A percentile compares a stretch with the other conserved stretches of the same genome.
Evolutionary conservation across 2,888 invertebrate genomes (phyloP).

Genomic region (Synergus laeviventris): DNA sequence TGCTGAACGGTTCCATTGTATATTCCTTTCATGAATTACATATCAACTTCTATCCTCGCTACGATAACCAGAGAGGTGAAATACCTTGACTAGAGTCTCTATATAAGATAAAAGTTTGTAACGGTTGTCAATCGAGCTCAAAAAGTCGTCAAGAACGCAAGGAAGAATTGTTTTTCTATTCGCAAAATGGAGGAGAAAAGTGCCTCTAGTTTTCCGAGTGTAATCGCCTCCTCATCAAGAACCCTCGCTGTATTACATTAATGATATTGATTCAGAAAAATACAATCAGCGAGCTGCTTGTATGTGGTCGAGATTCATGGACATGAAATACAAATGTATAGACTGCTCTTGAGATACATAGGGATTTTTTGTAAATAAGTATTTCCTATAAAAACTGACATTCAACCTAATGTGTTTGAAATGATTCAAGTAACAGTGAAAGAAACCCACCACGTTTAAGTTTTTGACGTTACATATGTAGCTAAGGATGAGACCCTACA

Average conservation of each 20-base stretch:
- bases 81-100: constrained; percentile 45
- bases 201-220: constrained; percentile 49
- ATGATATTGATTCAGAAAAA: constrained; percentile 73
- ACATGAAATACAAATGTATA: background rate
- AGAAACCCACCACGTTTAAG: too few relatives aligned
- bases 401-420: too few relatives aligned
- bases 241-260: constrained; percentile 73
- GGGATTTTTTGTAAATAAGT: background rate
- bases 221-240: constrained; percentile 68
- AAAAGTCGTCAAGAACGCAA: too few relatives aligned
- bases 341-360: background rate
- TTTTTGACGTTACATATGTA: too few relatives aligned
- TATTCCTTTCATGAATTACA: constrained; percentile 71
- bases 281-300: constrained; percentile 64
- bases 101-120: background rate
- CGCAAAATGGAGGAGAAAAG: background rate
- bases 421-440: too few relatives aligned
- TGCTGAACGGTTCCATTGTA: constrained; percentile 64
- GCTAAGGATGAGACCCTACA: constrained; percentile 23
- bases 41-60: constrained; percentile 50
- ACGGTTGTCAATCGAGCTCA: background rate
- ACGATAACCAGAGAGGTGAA: constrained; percentile 44
- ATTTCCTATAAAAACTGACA: background rate
- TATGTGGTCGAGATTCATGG: background rate
- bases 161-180: background rate